Conservation (phyloP, 2,113 vertebrate species). For the Tylochromis polylepis region DNA sequence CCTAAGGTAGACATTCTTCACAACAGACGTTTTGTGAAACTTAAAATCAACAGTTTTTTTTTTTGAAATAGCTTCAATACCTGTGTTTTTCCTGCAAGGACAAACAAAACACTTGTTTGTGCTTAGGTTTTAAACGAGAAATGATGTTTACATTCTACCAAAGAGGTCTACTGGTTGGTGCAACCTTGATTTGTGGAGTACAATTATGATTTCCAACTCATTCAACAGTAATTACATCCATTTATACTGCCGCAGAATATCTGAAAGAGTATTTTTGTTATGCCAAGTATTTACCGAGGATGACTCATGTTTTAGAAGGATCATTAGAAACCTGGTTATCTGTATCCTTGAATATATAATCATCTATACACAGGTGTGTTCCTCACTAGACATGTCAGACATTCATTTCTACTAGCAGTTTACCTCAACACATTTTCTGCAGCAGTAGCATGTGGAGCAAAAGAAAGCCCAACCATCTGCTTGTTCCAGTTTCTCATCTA, state of each 20-base stretch:
- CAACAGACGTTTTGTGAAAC: neutral
- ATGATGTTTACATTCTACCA: neutral
- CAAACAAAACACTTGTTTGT: neutral
- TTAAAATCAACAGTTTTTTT: neutral
- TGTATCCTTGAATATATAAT: neutral
- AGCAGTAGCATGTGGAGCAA: neutral
- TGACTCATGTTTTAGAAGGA: neutral
- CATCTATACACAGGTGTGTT: neutral
- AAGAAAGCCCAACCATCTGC: neutral
- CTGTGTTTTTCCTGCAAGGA: neutral
- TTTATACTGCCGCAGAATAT: neutral
- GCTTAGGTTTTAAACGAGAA: neutral
- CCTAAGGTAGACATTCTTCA: neutral
- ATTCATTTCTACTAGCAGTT: neutral
- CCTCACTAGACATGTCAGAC: neutral
- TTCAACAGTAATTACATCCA: neutral
- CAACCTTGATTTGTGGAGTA: neutral
- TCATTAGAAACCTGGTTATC: neutral
- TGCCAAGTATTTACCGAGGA: neutral
- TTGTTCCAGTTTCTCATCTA: neutral
- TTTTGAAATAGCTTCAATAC: neutral
- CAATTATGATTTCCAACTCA: neutral
- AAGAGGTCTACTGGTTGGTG: rapidly evolving
- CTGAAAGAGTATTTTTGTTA: neutral
- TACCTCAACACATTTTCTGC: neutral